A percentile compares a stretch with the other conserved stretches of the same genome.
Conservation (phyloP, 2,113 vertebrate genomes). For the Chaetodon trifascialis region DNA sequence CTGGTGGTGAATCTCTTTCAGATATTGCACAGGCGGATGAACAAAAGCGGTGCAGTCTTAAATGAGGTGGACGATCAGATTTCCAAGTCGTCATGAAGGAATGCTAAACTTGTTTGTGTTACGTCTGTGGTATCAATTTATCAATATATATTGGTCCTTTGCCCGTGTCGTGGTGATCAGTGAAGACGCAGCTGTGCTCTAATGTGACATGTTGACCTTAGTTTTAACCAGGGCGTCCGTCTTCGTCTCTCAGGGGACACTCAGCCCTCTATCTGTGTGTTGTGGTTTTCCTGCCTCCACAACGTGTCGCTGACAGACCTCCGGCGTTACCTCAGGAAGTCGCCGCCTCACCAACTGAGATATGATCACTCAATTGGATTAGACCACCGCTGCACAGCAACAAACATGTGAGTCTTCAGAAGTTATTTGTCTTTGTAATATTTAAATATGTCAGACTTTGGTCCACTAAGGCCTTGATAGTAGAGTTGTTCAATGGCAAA, state of each 20-base stretch:
- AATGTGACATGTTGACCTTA: background rate
- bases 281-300: slow-evolving; percentile 53
- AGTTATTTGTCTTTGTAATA: background rate
- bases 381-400: slow-evolving; percentile 64
- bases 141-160: background rate
- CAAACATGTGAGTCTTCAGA: slow-evolving; percentile 72
- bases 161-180: background rate
- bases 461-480: background rate
- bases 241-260: slow-evolving; percentile 56
- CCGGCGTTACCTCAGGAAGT: slow-evolving; percentile 36
- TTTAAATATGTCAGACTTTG: background rate
- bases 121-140: background rate
- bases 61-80: background rate
- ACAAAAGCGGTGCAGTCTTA: background rate
- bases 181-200: background rate
- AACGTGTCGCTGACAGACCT: slow-evolving; percentile 22
- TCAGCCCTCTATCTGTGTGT: slow-evolving; percentile 24
- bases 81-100: background rate
- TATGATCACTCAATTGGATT: slow-evolving; percentile 68
- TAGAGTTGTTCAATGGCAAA: background rate
- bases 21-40: background rate
- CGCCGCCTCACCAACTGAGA: slow-evolving; percentile 57
- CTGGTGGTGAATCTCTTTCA: background rate
- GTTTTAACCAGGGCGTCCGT: background rate
- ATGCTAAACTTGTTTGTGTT: background rate